phyloP scores from a whole-genome alignment of 2,113 vertebrate genomes.

The Rhegmatorhina hoffmannsi region DNA sequence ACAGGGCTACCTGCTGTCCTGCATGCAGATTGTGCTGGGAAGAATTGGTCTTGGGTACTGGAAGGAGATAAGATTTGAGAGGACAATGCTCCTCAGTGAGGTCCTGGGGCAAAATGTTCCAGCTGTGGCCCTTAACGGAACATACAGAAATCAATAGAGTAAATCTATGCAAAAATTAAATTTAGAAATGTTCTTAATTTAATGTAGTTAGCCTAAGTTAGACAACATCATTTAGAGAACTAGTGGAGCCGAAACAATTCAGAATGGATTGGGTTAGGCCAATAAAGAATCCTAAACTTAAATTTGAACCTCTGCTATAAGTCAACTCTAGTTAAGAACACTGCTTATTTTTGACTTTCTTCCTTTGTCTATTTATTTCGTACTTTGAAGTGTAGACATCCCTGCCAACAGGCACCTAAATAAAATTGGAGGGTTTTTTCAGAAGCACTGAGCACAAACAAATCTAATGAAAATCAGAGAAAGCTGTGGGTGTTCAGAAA shows the following conservation, averaged over 20 bases:
- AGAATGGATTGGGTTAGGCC: not conserved
- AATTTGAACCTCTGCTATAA: slow-evolving; percentile 23
- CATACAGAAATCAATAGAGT: not conserved
- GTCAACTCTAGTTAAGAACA: slow-evolving; percentile 4
- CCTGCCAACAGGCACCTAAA: slow-evolving; percentile 44
- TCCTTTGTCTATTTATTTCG: not conserved
- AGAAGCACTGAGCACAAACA: slow-evolving; percentile 27
- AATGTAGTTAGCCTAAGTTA: not conserved
- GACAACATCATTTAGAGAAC: not conserved
- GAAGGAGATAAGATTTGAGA: not conserved
- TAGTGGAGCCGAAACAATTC: not conserved
- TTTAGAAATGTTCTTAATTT: not conserved
- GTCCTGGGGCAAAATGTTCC: not conserved
- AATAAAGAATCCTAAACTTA: not conserved
- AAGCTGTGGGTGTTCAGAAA: slow-evolving; percentile 44
- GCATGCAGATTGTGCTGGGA: not conserved
- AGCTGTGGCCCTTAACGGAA: not conserved
- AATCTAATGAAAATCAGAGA: slow-evolving; percentile 55
- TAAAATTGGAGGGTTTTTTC: slow-evolving; percentile 29
- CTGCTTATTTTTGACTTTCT: slow-evolving; percentile 45
- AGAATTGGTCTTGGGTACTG: not conserved
- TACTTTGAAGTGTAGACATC: slow-evolving; percentile 8
- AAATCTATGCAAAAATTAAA: not conserved
- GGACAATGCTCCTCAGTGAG: not conserved
- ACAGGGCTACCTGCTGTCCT: not conserved